Evolutionary conservation across 2,113 vertebrate genomes (phyloP), one percentile per base, ranked within the genome.

Genomic region (Henicopernis longicauda): DNA sequence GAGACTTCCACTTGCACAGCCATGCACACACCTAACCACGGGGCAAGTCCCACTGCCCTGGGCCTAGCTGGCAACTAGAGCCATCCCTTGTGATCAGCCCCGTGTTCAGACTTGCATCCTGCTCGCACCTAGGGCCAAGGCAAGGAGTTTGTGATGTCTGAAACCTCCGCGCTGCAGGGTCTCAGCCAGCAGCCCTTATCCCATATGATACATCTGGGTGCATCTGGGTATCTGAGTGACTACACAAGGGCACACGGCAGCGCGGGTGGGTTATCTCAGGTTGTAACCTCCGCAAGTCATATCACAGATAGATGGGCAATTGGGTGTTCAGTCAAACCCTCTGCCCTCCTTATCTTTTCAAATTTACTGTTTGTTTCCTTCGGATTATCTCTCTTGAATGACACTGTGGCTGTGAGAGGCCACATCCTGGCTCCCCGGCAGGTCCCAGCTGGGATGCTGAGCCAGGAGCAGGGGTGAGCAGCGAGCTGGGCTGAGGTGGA

Each of bases 61-160:
- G 73, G 65, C 61, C 55, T 7, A 3, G 26, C 0, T 67, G 47
- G 79, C 82, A 55, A 23, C 38, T 25, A 63, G 19, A 83, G 32
- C 49, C 83, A 52, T 11, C 63, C 54, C 44, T 72, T 63, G n/a
- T 17, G 57, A 94, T 59, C 44, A 76, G n/a, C 45, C 36, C 50
- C 10, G 7, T 3, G 29, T 71, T 82, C 73, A 82, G 55, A 55
- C 52, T 78, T 76, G 78, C 38, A 71, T 12, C 4, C 3, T 0
- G 0, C 77, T 62, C 0, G 0, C 15, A 27, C 14, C 15, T 16
- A 57, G 44, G 29, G 65, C 52, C 57, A 84, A 67, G 32, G 38
- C 15, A 21, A 79, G 70, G 59, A 79, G 18, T 5, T 3, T 38
- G 52, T 4, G 1, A 16, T 2, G 7, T 16, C 27, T 78, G 84